These are phyloP conservation scores for Sander vitreus DNA, from an alignment of 2,113 vertebrate species.

Conservation along the genomic window DNA sequence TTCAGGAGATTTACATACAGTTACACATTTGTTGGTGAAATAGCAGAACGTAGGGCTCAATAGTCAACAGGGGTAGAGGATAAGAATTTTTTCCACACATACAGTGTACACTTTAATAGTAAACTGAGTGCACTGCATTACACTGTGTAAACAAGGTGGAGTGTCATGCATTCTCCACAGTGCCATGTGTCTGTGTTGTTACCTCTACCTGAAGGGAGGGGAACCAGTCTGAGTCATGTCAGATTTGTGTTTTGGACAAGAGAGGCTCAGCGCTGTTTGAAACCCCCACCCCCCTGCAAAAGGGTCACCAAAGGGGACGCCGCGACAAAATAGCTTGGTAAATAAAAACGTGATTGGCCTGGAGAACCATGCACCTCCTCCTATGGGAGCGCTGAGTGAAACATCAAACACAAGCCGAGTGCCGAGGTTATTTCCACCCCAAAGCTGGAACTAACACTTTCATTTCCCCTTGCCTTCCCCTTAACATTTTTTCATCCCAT, in stretches of 20 bases:
- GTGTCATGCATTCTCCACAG: conserved; percentile 7
- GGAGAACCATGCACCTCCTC: conserved; percentile 41
- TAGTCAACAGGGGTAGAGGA: neutral
- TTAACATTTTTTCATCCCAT: conserved; percentile 49
- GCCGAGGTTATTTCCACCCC: conserved; percentile 48
- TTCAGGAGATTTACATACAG: conserved; percentile 12
- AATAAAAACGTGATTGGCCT: conserved; percentile 45
- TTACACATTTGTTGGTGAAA: neutral
- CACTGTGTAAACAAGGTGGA: conserved; percentile 33
- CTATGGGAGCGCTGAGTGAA: conserved; percentile 46
- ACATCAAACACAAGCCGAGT: conserved; percentile 46
- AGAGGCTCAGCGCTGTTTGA: conserved; percentile 22
- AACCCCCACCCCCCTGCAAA: neutral
- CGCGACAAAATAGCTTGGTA: conserved; percentile 54
- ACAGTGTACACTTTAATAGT: neutral
- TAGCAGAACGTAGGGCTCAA: conserved; percentile 12
- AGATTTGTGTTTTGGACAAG: conserved; percentile 43
- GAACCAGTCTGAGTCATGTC: conserved; percentile 42
- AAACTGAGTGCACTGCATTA: neutral
- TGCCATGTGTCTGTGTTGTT: neutral
- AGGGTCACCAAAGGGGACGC: conserved; percentile 46
- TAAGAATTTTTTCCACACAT: conserved; percentile 11
- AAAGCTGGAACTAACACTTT: conserved; percentile 48
- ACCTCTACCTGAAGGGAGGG: conserved; percentile 10
- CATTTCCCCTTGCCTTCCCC: conserved; percentile 22